Evolutionary conservation across 2,113 vertebrate species (phyloP), one percentile per base, ranked within the genome.

Genomic region (Gnathonemus echidnorhynchus): DNA sequence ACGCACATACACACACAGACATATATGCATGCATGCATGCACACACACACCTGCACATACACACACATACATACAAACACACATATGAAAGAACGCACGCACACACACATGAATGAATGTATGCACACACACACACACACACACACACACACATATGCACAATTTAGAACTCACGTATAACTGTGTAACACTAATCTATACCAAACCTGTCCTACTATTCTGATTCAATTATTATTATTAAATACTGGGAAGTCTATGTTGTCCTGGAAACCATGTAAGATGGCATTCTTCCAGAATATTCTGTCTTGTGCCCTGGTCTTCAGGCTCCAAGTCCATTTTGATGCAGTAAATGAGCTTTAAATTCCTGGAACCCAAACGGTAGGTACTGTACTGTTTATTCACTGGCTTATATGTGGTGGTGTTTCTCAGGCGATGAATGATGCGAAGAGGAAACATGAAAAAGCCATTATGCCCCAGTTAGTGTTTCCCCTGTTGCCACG

Each of bases 391-490:
- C 19, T 45, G 45, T 21, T 87, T 31, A 35, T 87, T 56, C 48
- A 35, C 50, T 87, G 48, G 9, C 48, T 66, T 17, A 15, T 45
- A 50, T 24, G 19, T 48, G 35, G 48, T 39, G 52, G 62, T 83
- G 46, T 6, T 49, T 39, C 88, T 52, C 48, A 50, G 66, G 31
- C 48, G 0, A 7, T 89, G 66, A 89, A 31, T 52, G 88, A 89
- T 52, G 48, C 9, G 0, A 48, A 88, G 0, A n/a, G 3, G 35
- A 89, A 83, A 84, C 49, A 83, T 24, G 77, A 89, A 56, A 53
- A 89, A 84, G 27, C 19, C 49, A 89, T 83, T 89, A 83, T 21
- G 50, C 17, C 49, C 74, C 88, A 89, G 74, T 80, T 89, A 66
- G 88, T 46, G 6, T 45, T 83, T 53, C 31, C 42, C n/a, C 21